phyloP scores from a whole-genome alignment of 2,888 invertebrate genomes.

The Torymus texanus region DNA sequence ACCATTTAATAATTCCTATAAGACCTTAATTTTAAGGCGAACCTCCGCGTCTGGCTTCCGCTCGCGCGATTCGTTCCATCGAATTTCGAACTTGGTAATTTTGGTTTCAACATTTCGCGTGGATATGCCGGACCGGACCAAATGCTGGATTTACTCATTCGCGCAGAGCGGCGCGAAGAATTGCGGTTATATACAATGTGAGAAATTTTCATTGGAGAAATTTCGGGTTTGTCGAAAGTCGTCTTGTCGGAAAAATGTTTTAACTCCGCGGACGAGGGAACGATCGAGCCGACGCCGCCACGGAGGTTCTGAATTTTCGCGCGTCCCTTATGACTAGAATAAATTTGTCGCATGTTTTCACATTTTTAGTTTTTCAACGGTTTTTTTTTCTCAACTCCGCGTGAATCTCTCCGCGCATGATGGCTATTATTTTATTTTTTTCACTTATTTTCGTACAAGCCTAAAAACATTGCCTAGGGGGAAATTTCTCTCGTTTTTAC shows the following conservation, averaged over 20 bases:
- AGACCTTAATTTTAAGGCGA: slow-evolving; percentile 71
- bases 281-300: slow-evolving; percentile 40
- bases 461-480: slow-evolving; percentile 62
- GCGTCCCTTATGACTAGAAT: slow-evolving; percentile 56
- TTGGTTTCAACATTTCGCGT: slow-evolving; percentile 19
- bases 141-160: slow-evolving; percentile 55
- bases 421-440: slow-evolving; percentile 46
- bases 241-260: slow-evolving; percentile 18
- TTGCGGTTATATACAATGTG: slow-evolving; percentile 59
- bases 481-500: slow-evolving; percentile 37
- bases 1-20: slow-evolving; percentile 66
- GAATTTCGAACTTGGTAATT: slow-evolving; percentile 49
- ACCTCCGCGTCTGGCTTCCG: slow-evolving; percentile 65
- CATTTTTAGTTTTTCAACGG: slow-evolving; percentile 56
- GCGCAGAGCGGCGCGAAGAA: slow-evolving; percentile 56
- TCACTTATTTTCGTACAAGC: slow-evolving; percentile 50
- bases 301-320: slow-evolving; percentile 51
- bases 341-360: slow-evolving; percentile 53
- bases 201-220: slow-evolving; percentile 51
- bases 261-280: slow-evolving; percentile 50
- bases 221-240: slow-evolving; percentile 51
- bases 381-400: slow-evolving; percentile 54
- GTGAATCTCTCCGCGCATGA: slow-evolving; percentile 53
- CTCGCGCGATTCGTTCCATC: slow-evolving; percentile 58
- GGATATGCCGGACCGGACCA: slow-evolving; percentile 29